Base-by-base conservation (phyloP, 2,888 invertebrate genomes). In the Watsonalla binaria region DNA sequence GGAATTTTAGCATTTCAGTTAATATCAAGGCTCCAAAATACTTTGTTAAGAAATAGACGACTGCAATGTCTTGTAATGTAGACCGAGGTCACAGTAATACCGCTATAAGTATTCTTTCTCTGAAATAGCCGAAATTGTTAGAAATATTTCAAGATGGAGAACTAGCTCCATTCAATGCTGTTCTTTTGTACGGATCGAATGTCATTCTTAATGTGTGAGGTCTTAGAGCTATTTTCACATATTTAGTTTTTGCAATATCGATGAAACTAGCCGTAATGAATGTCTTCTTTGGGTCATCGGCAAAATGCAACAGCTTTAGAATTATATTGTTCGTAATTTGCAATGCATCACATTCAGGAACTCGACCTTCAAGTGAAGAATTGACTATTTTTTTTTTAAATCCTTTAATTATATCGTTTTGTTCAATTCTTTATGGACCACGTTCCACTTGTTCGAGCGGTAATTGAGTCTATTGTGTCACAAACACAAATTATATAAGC, bases 21-120 rank as follows among this genome's bases (percentile, higher is more conserved):
- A 80, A 80, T 82, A 83, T 74, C 82, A 82, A 82, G 83, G 82
- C 65, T 76, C 57, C 57, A 55, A 66, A 72, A 67, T 61, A 60
- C 62, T 65, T 67, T 74, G 68, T 76, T 78, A 71, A 73, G 76
- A 77, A 80, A 80, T 65, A 66, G 61, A 59, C 59, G 61, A 65
- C 62, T 70, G 65, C 65, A 66, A 68, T 58, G 54, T 51, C 61
- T 66, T 56, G 65, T 24, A 71, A 82, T 79, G 68, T 78, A 66
- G 78, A 62, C 65, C 79, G 74, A 80, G 80, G 82, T 69, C 72
- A 62, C 52, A 24, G 51, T 62, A 59, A 72, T 68, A 72, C 64
- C 63, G 66, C 58, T 65, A 64, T 50, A 63, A 68, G 55, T 63
- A 62, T 70, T 66, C 65, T 70, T 74, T 70, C 62, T 65, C 59